A percentile compares a stretch with the other conserved stretches of the same genome.
Conservation (phyloP, 2,113 vertebrate species). For the Upupa epops region DNA sequence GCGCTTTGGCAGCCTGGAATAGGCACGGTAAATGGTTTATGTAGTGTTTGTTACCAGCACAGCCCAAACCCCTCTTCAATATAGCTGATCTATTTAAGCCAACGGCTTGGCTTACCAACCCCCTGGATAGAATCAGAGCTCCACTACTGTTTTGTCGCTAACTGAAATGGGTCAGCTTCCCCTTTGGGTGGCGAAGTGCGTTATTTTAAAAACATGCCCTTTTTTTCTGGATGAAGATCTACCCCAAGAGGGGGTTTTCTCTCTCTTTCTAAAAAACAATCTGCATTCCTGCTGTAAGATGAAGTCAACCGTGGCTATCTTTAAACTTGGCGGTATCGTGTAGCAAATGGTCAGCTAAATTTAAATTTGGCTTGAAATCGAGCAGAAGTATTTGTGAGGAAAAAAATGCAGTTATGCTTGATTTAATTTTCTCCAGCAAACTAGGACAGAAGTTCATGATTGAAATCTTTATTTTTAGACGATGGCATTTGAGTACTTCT, state of each 20-base stretch:
- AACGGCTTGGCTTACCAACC: not conserved
- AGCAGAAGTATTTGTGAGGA: conserved; percentile 67
- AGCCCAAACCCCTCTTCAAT: not conserved
- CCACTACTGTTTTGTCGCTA: not conserved
- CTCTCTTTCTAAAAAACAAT: conserved; percentile 18
- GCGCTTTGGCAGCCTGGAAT: not conserved
- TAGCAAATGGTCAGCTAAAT: conserved; percentile 75
- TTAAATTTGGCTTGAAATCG: conserved; percentile 73
- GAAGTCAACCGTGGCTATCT: conserved; percentile 20
- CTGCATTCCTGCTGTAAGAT: conserved; percentile 1
- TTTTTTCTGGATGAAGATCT: conserved; percentile 22
- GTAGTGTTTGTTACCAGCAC: not conserved
- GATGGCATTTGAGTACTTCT: conserved; percentile 64
- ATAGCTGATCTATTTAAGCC: not conserved
- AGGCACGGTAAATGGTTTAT: not conserved
- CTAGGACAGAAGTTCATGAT: conserved; percentile 41
- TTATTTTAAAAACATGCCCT: conserved; percentile 19
- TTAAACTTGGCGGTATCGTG: conserved; percentile 40
- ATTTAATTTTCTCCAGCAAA: conserved; percentile 69
- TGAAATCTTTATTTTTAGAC: conserved; percentile 74
- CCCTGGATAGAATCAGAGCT: not conserved
- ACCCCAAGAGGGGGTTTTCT: not conserved
- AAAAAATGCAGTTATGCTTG: conserved; percentile 60
- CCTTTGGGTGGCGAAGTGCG: not conserved
- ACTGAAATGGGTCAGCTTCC: not conserved